A percentile compares a stretch with the other conserved stretches of the same genome.
Evolutionary conservation across 2,113 vertebrate genomes (phyloP).

Genomic region (Hepsetus odoe): DNA sequence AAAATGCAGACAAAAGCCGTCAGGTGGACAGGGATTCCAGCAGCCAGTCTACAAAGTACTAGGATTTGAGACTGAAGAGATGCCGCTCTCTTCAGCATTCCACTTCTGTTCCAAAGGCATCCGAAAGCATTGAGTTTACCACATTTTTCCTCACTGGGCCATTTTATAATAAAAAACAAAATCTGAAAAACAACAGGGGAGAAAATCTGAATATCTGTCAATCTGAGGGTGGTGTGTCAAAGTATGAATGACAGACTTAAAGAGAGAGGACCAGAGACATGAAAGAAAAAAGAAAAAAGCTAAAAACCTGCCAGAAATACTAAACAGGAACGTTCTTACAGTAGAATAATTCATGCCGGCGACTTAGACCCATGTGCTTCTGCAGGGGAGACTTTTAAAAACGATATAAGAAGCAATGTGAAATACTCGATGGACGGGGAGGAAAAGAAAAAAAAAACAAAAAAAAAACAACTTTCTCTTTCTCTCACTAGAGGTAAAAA

Average conservation of each 20-base stretch:
- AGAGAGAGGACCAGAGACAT: conserved; percentile 46
- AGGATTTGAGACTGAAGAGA: not conserved
- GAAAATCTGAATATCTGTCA: not conserved
- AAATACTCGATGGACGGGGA: too few species aligned
- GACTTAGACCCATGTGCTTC: not conserved
- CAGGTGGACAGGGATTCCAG: not conserved
- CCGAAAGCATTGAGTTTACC: conserved; percentile 8
- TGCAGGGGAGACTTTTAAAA: not conserved
- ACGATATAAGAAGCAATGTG: not conserved
- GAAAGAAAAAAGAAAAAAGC: not conserved
- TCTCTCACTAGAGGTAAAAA: not conserved
- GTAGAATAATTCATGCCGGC: not conserved
- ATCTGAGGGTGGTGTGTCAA: conserved; percentile 37
- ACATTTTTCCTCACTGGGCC: not conserved
- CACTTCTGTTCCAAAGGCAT: not conserved
- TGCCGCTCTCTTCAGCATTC: conserved; percentile 4
- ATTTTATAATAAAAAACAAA: not conserved
- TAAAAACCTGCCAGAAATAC: not conserved
- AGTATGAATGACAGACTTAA: conserved; percentile 32
- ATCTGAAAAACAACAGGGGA: conserved; percentile 10
- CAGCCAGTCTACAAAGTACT: conserved; percentile 6
- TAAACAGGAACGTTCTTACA: not conserved
- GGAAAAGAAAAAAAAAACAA: too few species aligned
- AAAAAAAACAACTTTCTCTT: not conserved
- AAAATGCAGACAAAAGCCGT: conserved; percentile 14